phyloP scores from a whole-genome alignment of 1,140 invertebrate genomes.

The Mactra quadrangularis region DNA sequence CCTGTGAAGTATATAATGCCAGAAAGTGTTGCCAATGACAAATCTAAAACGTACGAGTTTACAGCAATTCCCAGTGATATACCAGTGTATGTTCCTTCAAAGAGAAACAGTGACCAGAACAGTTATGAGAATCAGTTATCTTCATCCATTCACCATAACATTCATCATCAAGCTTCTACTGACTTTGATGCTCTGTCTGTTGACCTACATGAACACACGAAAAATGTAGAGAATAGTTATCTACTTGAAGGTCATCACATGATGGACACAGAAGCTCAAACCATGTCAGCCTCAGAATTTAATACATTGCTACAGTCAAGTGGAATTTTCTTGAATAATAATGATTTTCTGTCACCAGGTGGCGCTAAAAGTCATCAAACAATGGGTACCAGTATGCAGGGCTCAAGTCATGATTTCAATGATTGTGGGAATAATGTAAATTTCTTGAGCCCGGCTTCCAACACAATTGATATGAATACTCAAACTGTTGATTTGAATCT shows the following conservation, averaged over 20 bases:
- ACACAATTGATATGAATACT: constrained; percentile 54
- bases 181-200: too few relatives aligned
- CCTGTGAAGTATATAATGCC: too few relatives aligned
- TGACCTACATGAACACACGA: too few relatives aligned
- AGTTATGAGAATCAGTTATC: too few relatives aligned
- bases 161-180: too few relatives aligned
- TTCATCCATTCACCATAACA: too few relatives aligned
- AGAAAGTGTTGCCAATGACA: not conserved
- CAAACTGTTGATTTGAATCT: constrained; percentile 57
- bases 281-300: constrained; percentile 61
- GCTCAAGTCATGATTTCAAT: not conserved
- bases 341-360: constrained; percentile 1
- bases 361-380: not conserved
- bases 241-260: not conserved
- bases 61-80: too few relatives aligned
- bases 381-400: not conserved
- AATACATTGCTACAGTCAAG: constrained; percentile 43
- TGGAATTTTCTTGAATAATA: constrained; percentile 32
- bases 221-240: not conserved
- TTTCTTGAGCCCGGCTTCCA: constrained; percentile 1
- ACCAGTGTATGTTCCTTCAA: too few relatives aligned
- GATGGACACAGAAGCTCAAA: constrained; percentile 40
- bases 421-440: not conserved
- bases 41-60: not conserved
- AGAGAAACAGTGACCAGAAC: too few relatives aligned